These are phyloP conservation scores for Crocallis elinguaria DNA, from an alignment of 2,888 invertebrate species.

Conservation along the genomic window DNA sequence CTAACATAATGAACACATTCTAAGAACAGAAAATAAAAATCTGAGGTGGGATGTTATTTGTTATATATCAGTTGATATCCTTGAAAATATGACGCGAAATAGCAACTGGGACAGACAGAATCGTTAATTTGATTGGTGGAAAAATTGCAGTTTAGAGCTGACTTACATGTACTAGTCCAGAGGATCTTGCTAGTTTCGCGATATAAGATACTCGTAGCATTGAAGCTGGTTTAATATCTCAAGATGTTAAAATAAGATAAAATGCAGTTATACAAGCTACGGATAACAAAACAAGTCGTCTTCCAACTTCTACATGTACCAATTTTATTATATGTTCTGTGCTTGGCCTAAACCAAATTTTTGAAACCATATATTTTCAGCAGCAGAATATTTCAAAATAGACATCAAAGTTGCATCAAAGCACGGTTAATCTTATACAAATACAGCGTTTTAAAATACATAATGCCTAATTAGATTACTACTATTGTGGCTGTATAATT, in stretches of 20 bases:
- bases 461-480: not conserved
- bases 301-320: too few species aligned
- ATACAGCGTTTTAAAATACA: not conserved
- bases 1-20: too few species aligned
- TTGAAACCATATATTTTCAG: too few species aligned
- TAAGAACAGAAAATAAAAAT: constrained; percentile 1
- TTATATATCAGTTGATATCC: constrained; percentile 5
- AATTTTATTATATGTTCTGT: too few species aligned
- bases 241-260: too few species aligned
- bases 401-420: too few species aligned
- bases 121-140: not conserved
- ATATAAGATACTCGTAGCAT: not conserved
- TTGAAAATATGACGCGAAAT: constrained; percentile 5
- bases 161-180: not conserved
- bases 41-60: not conserved
- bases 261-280: too few species aligned
- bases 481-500: not conserved
- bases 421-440: not conserved
- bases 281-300: too few species aligned
- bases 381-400: too few species aligned
- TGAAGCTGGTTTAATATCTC: not conserved
- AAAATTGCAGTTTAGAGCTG: not conserved
- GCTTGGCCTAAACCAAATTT: too few species aligned
- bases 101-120: not conserved
- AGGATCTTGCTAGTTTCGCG: not conserved